These are phyloP conservation scores for Aptenodytes patagonicus DNA, from an alignment of 2,113 vertebrate genomes.

Conservation along the genomic window DNA sequence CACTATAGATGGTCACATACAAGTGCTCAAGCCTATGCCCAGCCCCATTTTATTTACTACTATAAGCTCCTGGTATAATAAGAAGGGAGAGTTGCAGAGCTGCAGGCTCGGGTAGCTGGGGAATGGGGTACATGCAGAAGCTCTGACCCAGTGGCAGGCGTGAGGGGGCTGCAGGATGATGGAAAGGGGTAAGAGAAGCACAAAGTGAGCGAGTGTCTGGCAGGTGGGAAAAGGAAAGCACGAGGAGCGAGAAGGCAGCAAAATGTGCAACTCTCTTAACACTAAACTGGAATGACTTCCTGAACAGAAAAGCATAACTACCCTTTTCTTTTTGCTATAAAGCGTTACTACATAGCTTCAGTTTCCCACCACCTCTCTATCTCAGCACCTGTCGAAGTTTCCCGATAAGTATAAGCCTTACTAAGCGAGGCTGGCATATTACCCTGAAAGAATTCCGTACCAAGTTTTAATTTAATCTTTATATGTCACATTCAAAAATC, in stretches of 20 bases:
- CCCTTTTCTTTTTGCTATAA: not conserved
- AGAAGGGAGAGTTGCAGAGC: not conserved
- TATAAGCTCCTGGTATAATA: not conserved
- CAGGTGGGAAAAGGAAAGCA: not conserved
- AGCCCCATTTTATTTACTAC: not conserved
- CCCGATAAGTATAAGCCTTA: not conserved
- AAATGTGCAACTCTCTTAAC: not conserved
- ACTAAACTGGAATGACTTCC: not conserved
- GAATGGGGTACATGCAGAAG: not conserved
- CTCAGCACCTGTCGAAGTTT: not conserved
- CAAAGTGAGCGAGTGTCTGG: not conserved
- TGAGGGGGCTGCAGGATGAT: not conserved
- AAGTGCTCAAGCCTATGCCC: not conserved
- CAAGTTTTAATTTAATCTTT: conserved; percentile 13
- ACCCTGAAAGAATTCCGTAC: not conserved
- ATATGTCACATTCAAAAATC: conserved; percentile 4
- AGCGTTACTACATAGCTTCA: not conserved
- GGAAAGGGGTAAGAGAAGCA: not conserved
- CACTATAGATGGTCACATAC: not conserved
- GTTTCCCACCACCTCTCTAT: not conserved
- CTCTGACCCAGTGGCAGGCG: not conserved
- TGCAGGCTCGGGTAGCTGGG: not conserved
- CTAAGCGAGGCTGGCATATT: not conserved
- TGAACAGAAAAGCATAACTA: not conserved
- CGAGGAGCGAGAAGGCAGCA: not conserved